Evolutionary conservation across 2,888 invertebrate genomes (phyloP), one percentile per base, ranked within the genome.

Genomic region (Lagria hirta): DNA sequence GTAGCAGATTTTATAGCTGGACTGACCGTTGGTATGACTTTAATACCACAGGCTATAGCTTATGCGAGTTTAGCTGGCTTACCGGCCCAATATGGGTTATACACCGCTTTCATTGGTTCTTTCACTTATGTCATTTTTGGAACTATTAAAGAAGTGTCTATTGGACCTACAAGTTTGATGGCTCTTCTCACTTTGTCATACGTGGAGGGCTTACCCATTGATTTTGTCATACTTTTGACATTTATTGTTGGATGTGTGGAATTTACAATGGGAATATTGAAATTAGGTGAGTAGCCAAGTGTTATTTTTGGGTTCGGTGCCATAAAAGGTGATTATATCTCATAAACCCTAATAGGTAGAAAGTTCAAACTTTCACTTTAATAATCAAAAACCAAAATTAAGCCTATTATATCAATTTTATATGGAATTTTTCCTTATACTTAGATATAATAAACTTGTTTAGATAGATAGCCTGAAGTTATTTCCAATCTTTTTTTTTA

Each of bases 161-260:
- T 90, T 52, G 90, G 96, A n/a, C 94, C 96, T 0, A 94, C 95
- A 0, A 92, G 93, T 57, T 79, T 96, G 46, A 91, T 95, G 90
- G 86, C 94, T 18, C 75, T 96, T 34, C 74, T 96, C 59, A 88
- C 88, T 17, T 74, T 84, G 48, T 85, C 88, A 61, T 84, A 81
- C 56, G 84, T 86, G 33, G 75, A 77, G 48, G 81, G 80, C 14
- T 78, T 84, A 56, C 83, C 87, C 1, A 64, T 82, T 1, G 83
- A 89, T 60, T 84, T 82, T 66, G 83, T 86, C 5, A 75, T 89
- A 47, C 76, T 92, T 36, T 75, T 93, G 12, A 79, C 85, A 12
- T 88, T 93, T 66, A 70, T 91, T 4, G 78, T 84, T 4, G 93
- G 93, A 15, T 76, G 83, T 57, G 77, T 89, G 12, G 88, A 90